A percentile compares a stretch with the other conserved stretches of the same genome.
These are phyloP conservation scores for Lymantria monacha DNA, from an alignment of 2,888 invertebrate species.

Conservation along the genomic window DNA sequence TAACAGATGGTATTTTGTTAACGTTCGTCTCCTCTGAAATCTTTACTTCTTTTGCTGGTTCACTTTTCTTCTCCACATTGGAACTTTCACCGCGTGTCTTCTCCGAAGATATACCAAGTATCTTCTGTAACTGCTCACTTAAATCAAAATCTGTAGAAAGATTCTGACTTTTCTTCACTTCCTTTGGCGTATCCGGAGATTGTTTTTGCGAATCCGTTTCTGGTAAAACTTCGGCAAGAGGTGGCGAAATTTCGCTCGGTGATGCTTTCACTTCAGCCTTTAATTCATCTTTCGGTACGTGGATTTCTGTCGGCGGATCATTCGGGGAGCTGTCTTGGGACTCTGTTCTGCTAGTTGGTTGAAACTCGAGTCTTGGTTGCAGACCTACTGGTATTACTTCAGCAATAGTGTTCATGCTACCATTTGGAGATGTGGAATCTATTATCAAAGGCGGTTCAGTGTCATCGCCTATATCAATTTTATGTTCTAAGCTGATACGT, in stretches of 20 bases:
- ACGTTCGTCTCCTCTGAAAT: constrained; percentile 57
- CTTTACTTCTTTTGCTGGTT: constrained; percentile 66
- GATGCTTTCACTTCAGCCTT: constrained; percentile 65
- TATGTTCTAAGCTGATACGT: constrained; percentile 73
- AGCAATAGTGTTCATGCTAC: constrained; percentile 73
- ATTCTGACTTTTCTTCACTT: constrained; percentile 76
- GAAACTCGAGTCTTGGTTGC: constrained; percentile 63
- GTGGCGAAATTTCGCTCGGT: constrained; percentile 75
- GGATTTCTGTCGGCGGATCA: constrained; percentile 75
- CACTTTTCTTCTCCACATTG: constrained; percentile 60
- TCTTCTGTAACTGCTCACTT: constrained; percentile 77
- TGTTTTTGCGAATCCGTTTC: constrained; percentile 69
- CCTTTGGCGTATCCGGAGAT: constrained; percentile 71
- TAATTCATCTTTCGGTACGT: constrained; percentile 58
- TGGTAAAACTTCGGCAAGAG: constrained; percentile 53
- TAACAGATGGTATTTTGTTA: constrained; percentile 70
- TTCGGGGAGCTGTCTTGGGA: constrained; percentile 72
- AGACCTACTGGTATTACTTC: constrained; percentile 71
- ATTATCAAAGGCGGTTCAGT: constrained; percentile 76
- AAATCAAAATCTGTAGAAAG: constrained; percentile 76
- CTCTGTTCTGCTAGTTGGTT: constrained; percentile 57
- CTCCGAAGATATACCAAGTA: constrained; percentile 74
- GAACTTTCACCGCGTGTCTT: constrained; percentile 54
- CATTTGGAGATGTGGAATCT: constrained; percentile 69
- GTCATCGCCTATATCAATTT: constrained; percentile 76